Conservation (phyloP, 2,113 vertebrate species). For the Lepus europaeus region DNA sequence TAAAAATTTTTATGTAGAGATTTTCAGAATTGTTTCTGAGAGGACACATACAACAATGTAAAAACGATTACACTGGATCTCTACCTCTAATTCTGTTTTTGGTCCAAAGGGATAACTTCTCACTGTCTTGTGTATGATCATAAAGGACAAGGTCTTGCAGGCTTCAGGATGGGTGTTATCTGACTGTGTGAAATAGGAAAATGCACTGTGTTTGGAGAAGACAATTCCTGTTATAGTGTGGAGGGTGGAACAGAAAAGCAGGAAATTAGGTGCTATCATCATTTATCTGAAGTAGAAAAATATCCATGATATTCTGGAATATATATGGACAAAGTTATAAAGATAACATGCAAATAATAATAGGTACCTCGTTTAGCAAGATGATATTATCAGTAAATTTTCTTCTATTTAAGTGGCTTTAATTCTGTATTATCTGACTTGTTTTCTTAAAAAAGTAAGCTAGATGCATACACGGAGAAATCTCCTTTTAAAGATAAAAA, state of each 20-base stretch:
- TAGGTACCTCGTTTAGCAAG: background rate
- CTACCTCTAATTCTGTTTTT: background rate
- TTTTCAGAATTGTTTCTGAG: background rate
- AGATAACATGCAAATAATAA: slow-evolving; percentile 37
- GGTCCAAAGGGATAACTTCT: background rate
- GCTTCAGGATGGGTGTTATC: background rate
- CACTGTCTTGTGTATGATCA: background rate
- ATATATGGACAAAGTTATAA: background rate
- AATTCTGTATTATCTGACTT: background rate
- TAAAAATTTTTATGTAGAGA: background rate
- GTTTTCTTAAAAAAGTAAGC: background rate
- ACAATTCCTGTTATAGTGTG: background rate
- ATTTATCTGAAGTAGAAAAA: background rate
- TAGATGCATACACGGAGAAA: background rate
- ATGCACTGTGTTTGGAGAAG: background rate
- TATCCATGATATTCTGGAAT: background rate
- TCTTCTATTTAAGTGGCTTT: background rate
- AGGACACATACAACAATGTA: background rate
- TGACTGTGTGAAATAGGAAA: background rate
- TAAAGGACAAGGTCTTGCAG: background rate
- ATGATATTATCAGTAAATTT: background rate
- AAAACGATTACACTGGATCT: background rate
- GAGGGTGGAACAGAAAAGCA: background rate
- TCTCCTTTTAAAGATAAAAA: background rate
- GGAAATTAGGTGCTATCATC: background rate